phyloP scores from a whole-genome alignment of 2,113 vertebrate genomes.

The Lagenorhynchus albirostris region DNA sequence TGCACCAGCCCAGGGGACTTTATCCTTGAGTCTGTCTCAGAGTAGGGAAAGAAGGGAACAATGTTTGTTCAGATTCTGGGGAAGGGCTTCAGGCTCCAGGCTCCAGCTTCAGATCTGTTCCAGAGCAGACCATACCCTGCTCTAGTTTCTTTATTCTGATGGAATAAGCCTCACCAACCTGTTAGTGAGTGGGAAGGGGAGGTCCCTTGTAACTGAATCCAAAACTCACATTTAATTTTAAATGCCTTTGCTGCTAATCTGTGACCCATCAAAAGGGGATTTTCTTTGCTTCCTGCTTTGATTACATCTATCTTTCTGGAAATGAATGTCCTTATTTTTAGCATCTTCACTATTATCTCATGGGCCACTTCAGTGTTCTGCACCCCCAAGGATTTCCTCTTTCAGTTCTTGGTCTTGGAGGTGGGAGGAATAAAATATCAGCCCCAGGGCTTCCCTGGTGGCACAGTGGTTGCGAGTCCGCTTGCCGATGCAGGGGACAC shows the following conservation, averaged over 20 bases:
- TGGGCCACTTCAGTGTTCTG: background rate
- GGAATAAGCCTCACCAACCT: constrained; percentile 29
- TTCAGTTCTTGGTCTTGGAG: constrained; percentile 2
- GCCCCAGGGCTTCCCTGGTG: background rate
- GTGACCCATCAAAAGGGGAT: constrained; percentile 28
- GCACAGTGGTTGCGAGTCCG: too few relatives aligned
- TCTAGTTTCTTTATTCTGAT: background rate
- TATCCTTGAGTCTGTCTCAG: background rate
- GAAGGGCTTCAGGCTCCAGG: background rate
- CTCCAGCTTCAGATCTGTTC: background rate
- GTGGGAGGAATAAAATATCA: background rate
- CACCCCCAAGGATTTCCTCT: background rate
- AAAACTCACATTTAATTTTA: constrained; percentile 53
- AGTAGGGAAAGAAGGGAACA: background rate
- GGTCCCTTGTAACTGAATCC: background rate
- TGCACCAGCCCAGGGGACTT: background rate
- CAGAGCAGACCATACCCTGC: background rate
- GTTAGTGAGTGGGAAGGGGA: constrained; percentile 28
- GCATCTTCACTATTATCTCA: background rate
- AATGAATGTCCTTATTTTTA: constrained; percentile 50
- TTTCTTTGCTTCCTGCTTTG: background rate
- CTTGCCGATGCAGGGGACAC: too few relatives aligned
- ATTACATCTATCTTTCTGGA: constrained; percentile 35
- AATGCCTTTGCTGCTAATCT: constrained; percentile 37
- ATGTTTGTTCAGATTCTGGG: background rate